Evolutionary conservation across 2,888 invertebrate genomes (phyloP).

Genomic region (Ceraclea dissimilis): DNA sequence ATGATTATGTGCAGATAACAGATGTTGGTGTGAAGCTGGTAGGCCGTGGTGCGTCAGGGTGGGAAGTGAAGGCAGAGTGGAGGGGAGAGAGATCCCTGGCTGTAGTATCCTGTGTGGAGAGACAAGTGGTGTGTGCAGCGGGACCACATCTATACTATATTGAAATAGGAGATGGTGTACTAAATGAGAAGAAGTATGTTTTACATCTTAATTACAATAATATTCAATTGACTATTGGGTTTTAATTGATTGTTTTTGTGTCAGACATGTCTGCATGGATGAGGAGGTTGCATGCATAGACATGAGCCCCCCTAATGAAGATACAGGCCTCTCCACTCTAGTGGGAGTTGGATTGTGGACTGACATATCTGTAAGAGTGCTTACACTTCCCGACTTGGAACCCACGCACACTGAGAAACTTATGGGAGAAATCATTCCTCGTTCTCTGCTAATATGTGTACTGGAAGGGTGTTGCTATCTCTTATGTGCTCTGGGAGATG

Average conservation of each 20-base stretch:
- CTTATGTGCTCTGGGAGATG: constrained; percentile 92
- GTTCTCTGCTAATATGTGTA: constrained; percentile 89
- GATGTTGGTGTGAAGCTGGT: constrained; percentile 44
- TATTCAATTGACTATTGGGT: constrained; percentile 1
- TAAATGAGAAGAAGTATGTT: constrained; percentile 51
- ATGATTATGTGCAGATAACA: constrained; percentile 40
- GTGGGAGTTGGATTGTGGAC: constrained; percentile 96
- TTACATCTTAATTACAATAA: not conserved
- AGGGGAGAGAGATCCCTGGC: constrained; percentile 73
- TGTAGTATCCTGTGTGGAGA: constrained; percentile 76
- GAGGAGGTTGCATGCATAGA: constrained; percentile 96
- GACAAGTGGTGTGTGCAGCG: constrained; percentile 76
- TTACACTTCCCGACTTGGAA: constrained; percentile 72
- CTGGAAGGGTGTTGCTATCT: constrained; percentile 89
- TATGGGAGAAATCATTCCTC: constrained; percentile 92
- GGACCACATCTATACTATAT: constrained; percentile 83
- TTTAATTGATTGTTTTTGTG: not conserved
- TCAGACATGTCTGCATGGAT: constrained; percentile 65
- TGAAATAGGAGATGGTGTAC: constrained; percentile 58
- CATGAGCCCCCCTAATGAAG: constrained; percentile 69
- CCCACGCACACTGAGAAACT: constrained; percentile 81
- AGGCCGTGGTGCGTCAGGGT: constrained; percentile 49
- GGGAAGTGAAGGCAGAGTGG: constrained; percentile 64
- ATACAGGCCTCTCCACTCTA: constrained; percentile 56
- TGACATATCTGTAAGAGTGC: constrained; percentile 85